Base-by-base conservation (phyloP, 2,113 vertebrate genomes). In the Mobula hypostoma region DNA sequence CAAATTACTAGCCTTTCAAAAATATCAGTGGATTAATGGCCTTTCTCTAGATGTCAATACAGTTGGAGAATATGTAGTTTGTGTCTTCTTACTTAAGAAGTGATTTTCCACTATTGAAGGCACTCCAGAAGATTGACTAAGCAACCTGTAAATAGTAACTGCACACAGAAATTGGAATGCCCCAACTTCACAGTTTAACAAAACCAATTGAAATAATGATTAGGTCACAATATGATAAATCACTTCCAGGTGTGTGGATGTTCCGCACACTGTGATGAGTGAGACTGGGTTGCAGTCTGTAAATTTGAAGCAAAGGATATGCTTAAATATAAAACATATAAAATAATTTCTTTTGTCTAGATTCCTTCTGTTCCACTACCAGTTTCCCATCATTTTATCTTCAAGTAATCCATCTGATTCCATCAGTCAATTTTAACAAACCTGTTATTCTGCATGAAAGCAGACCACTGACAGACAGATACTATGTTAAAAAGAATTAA, bases 211-310 rank as follows among this genome's bases (percentile, higher is more conserved):
- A 90, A 66, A 29, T 63, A 90, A 15, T 14, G 48, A 66, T 32
- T 90, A n/a, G 14, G 29, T 88, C 27, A 88, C 58, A 88, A 87
- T 88, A 63, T 63, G 66, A 66, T 66, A 68, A 88, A 66, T 90
- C 58, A 66, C 5, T 36, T n/a, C 61, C 29, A 36, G 85, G 85
- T 36, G 29, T 68, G n/a, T 32, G 29, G 14, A 90, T 32, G 21
- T 66, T n/a, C 63, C 7, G 66, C 7, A 17, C 61, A 66, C 17
- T 66, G 12, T 1, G 61, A 66, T 19, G 15, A n/a, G 40, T 58
- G 85, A 15, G n/a, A 90, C 1, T 32, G 66, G 0, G 61, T 68
- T 90, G 14, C 85, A 90, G 85, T 5, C 61, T n/a, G 29, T 90
- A 66, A 90, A 32, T 32, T 48, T 90, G 85, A 66, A 90, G 61